A percentile compares a stretch with the other conserved stretches of the same genome.
Conservation (phyloP, 2,113 vertebrate genomes). For the Aptenodytes forsteri region DNA sequence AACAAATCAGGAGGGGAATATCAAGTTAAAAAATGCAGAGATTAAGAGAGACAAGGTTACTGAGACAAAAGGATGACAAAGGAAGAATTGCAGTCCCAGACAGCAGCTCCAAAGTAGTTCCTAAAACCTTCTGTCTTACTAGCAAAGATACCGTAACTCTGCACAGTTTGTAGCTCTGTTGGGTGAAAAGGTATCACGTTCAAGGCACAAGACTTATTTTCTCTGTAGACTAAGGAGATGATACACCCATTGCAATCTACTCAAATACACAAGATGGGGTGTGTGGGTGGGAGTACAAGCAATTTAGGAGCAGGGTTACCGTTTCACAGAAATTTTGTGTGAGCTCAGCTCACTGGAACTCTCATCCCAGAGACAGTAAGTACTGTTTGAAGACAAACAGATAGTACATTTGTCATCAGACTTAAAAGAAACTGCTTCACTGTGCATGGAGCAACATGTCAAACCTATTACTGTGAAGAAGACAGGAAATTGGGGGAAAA, state of each 20-base stretch:
- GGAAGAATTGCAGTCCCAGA: neutral
- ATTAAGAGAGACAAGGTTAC: conserved; percentile 4
- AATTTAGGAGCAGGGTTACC: neutral
- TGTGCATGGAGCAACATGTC: neutral
- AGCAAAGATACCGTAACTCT: neutral
- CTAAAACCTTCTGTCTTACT: neutral
- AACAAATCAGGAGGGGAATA: neutral
- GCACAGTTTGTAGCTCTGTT: neutral
- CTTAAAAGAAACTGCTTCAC: neutral
- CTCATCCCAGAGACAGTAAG: neutral
- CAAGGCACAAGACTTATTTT: neutral
- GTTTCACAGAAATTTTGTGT: neutral
- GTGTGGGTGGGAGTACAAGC: rapidly evolving
- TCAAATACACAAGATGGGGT: neutral
- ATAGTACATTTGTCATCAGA: neutral
- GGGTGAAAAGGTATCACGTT: neutral
- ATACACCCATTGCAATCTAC: neutral
- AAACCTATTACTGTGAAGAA: neutral
- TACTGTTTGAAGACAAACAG: neutral
- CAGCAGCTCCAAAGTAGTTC: neutral
- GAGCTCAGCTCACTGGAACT: neutral
- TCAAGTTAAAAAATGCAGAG: neutral
- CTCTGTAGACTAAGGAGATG: neutral
- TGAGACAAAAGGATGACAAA: neutral
- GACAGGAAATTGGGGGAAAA: neutral